Evolutionary conservation across 1,140 invertebrate species (phyloP), one percentile per base, ranked within the genome.

Genomic region (Cotesia typhae): DNA sequence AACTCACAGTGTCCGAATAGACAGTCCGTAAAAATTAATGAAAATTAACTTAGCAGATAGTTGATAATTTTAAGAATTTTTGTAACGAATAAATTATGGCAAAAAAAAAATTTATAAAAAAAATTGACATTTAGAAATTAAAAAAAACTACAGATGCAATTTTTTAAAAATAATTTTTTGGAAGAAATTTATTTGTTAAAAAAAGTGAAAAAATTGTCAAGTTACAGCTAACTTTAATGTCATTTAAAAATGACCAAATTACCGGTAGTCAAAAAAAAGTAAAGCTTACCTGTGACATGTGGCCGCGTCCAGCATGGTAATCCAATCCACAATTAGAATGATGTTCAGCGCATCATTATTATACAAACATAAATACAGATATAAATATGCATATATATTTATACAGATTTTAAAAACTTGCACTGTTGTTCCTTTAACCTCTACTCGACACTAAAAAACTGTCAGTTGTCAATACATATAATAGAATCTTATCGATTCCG

Each of bases 301-400:
- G 78, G 77, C 79, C 76, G 80, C 78, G 76, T 80, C 77, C 77
- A 83, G 81, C 82, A 83, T 83, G 78, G 81, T 83, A 83, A 82
- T 83, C 80, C 78, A 75, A 74, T 80, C 73, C 75, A 61, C 36
- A 41, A 4, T 10, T 60, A 9, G 7, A 51, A 55, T 55, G 37
- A 61, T 61, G 36, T 57, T 65, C 20, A 52, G 51, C 61, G n/a
- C 69, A 41, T 64, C 41, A 52, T 63, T 51, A 51, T 36, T 14
- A 51, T 60, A 36, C n/a, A 41, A 61, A 38, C 5, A 47, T 6
- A 38, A 52, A 63, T 55, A 38, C 55, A 71, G 57, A 66, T 52
- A 57, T 14, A 64, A 52, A 64, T 53, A 64, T 35, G 63, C 10
- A 70, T 28, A 70, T 51, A 37, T 35, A 5, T 6, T 70, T 4